phyloP scores from a whole-genome alignment of 1,140 invertebrate genomes.

The Dufourea novaeangliae region DNA sequence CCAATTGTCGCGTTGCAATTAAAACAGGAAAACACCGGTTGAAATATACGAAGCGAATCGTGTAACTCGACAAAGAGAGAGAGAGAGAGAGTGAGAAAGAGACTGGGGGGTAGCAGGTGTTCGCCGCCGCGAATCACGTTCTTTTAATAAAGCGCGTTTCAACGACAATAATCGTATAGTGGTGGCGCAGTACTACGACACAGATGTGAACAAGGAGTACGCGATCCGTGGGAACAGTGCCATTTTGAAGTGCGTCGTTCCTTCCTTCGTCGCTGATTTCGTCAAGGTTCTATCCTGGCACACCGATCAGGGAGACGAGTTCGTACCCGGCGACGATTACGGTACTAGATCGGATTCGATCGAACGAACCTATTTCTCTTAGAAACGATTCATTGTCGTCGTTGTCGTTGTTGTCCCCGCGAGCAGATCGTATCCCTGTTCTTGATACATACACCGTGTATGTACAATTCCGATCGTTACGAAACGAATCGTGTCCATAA shows the following conservation, averaged over 20 bases:
- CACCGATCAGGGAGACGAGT: constrained; percentile 88
- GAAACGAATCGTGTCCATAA: no score
- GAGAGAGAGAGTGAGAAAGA: no score
- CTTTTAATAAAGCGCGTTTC: background rate
- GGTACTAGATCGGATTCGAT: constrained; percentile 78
- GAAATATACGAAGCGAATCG: background rate
- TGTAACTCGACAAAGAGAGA: no score
- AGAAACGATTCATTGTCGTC: background rate
- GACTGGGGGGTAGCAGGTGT: constrained; percentile 29
- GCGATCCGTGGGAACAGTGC: constrained; percentile 95
- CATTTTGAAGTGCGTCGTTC: constrained; percentile 94
- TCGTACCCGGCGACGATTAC: constrained; percentile 84
- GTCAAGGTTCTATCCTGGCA: constrained; percentile 94
- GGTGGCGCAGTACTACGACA: constrained; percentile 92
- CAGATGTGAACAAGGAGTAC: constrained; percentile 95
- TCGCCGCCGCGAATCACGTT: background rate
- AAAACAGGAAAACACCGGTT: background rate
- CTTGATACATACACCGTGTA: no score
- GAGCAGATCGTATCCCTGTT: constrained; percentile 63
- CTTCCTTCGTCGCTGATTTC: constrained; percentile 95
- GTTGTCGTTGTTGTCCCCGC: constrained; percentile 3
- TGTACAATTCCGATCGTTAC: no score
- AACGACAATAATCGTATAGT: constrained; percentile 84
- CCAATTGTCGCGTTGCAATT: constrained; percentile 8
- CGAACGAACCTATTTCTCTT: background rate